A percentile compares a stretch with the other conserved stretches of the same genome.
These are phyloP conservation scores for Siderastrea radians DNA, from an alignment of 92 coral and sea anemone genomes.

Conservation along the genomic window DNA sequence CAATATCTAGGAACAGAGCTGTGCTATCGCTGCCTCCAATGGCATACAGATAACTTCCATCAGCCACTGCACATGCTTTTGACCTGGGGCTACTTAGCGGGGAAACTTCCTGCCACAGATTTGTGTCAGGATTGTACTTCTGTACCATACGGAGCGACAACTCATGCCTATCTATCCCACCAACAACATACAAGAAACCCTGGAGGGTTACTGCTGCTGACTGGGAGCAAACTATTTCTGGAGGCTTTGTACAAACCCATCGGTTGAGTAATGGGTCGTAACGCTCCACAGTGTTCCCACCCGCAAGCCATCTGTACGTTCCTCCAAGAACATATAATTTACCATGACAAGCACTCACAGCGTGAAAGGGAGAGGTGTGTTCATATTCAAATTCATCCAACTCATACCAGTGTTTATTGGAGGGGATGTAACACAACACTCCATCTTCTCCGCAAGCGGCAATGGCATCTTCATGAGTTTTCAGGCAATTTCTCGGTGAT, in stretches of 20 bases:
- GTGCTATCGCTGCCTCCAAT: not conserved
- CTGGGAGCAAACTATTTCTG: not conserved
- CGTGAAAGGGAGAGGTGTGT: not conserved
- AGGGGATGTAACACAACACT: slow-evolving; percentile 15
- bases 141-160: not conserved
- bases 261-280: not conserved
- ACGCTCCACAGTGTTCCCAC: not conserved
- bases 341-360: not conserved
- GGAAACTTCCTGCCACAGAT: slow-evolving; percentile 7
- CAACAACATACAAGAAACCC: slow-evolving; percentile 20
- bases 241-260: not conserved
- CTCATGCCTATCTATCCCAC: not conserved
- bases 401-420: slow-evolving; percentile 11
- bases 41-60: slow-evolving; percentile 12
- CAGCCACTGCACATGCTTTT: slow-evolving; percentile 12
- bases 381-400: not conserved
- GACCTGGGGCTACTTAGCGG: slow-evolving; percentile 5
- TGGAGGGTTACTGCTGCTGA: slow-evolving; percentile 2
- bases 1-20: not conserved
- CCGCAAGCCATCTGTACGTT: too few species aligned
- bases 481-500: too few species aligned
- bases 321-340: slow-evolving; percentile 11
- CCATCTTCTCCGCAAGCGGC: slow-evolving; percentile 1
- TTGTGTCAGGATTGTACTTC: slow-evolving; percentile 15
- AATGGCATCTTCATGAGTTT: slow-evolving; percentile 7